A percentile compares a stretch with the other conserved stretches of the same genome.
Conservation (phyloP, 2,888 invertebrate genomes). For the Hypsopygia costalis region DNA sequence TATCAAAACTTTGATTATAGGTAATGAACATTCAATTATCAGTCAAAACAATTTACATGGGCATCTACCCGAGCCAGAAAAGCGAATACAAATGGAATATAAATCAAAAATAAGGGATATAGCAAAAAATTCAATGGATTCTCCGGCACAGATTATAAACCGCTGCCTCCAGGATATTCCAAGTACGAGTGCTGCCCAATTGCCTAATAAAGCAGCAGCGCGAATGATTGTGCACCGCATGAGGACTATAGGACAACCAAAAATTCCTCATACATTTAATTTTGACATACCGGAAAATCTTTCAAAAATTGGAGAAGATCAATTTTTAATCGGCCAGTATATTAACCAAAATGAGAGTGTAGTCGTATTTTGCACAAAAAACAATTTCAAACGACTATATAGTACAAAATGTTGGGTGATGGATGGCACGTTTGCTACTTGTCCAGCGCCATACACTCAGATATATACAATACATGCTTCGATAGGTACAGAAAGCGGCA, state of each 20-base stretch:
- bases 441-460: background rate
- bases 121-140: no score
- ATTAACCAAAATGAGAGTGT: background rate
- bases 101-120: no score
- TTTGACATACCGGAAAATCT: background rate
- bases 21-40: no score
- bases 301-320: background rate
- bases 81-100: no score
- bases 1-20: no score
- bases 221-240: background rate
- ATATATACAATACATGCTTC: background rate
- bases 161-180: background rate
- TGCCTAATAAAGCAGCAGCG: background rate
- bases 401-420: background rate
- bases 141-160: no score
- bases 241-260: background rate
- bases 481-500: background rate
- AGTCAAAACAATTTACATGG: no score
- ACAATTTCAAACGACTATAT: background rate
- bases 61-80: no score
- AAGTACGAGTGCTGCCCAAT: background rate
- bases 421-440: background rate
- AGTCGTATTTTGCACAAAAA: background rate
- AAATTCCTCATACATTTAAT: background rate
- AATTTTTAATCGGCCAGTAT: background rate